Percentiles rank a stretch among this genome's conserved stretches.
Evolutionary conservation across 2,888 invertebrate species (phyloP).

Genomic region (Stegana nigrithorax): DNA sequence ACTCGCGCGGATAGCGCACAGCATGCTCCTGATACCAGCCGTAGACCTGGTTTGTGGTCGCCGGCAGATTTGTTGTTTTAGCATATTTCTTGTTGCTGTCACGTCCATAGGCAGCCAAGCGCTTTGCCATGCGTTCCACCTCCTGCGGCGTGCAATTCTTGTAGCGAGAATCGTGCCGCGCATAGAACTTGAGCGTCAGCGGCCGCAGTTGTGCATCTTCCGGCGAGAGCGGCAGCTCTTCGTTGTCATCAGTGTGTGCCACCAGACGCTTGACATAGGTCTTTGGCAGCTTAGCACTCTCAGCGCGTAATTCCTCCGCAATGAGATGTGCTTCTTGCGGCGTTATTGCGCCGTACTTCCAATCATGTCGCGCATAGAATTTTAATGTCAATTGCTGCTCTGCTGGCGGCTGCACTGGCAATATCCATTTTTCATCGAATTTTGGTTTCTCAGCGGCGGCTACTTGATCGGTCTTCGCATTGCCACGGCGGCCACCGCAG

Average conservation of each 20-base stretch:
- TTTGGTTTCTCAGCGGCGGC: not conserved
- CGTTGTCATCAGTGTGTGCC: not conserved
- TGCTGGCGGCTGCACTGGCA: constrained; percentile 24
- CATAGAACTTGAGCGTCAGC: constrained; percentile 48
- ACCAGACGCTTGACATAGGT: not conserved
- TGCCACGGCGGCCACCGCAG: constrained; percentile 45
- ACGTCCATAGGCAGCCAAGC: not conserved
- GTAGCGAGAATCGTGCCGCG: constrained; percentile 47
- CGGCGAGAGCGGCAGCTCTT: not conserved
- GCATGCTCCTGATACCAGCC: constrained; percentile 50
- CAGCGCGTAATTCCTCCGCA: not conserved
- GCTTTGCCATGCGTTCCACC: constrained; percentile 27
- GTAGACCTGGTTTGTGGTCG: constrained; percentile 48
- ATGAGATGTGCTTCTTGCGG: not conserved
- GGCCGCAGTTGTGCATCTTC: constrained; percentile 32
- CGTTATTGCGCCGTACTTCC: constrained; percentile 32
- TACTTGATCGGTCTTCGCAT: constrained; percentile 37
- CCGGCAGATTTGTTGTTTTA: constrained; percentile 38
- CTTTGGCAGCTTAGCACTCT: not conserved
- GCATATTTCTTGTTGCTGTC: not conserved
- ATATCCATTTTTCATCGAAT: not conserved
- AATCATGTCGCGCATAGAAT: constrained; percentile 52
- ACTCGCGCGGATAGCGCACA: constrained; percentile 35
- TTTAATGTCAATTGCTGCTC: constrained; percentile 43
- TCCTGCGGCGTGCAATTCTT: constrained; percentile 40